phyloP scores from a whole-genome alignment of 2,113 vertebrate species.

The Equus przewalskii region DNA sequence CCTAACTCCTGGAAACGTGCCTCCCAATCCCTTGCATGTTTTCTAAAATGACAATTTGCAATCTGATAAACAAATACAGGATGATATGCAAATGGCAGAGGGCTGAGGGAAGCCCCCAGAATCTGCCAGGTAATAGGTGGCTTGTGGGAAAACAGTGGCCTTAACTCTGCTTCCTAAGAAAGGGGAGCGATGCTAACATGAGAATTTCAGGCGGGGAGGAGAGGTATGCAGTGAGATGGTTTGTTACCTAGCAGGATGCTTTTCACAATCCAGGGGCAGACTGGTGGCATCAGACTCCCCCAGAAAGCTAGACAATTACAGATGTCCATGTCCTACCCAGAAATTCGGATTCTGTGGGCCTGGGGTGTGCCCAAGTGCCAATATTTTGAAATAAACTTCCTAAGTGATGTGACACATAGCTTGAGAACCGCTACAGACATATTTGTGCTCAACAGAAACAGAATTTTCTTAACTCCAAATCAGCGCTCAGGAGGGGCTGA shows the following conservation, averaged over 20 bases:
- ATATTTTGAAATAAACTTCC: not conserved
- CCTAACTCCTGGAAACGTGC: not conserved
- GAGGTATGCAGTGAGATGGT: accelerated
- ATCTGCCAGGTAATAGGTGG: not conserved
- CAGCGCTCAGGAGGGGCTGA: not conserved
- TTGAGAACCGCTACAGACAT: not conserved
- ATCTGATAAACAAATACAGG: not conserved
- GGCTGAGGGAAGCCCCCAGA: not conserved
- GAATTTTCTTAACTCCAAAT: not conserved
- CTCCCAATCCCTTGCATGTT: not conserved
- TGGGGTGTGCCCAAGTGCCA: not conserved
- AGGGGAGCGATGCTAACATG: accelerated
- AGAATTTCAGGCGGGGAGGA: accelerated
- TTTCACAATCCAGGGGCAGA: too few species aligned
- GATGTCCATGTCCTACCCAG: accelerated
- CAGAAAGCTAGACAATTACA: accelerated
- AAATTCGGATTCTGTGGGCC: not conserved
- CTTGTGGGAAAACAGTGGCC: not conserved
- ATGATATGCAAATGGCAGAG: too few species aligned
- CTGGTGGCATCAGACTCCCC: accelerated
- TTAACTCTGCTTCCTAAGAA: not conserved
- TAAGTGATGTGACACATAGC: not conserved
- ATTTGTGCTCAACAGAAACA: not conserved
- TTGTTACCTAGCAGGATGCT: accelerated
- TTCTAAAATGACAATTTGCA: not conserved